A percentile compares a stretch with the other conserved stretches of the same genome.
These are phyloP conservation scores for Proteles cristata DNA, from an alignment of 2,113 vertebrate species.

Conservation along the genomic window DNA sequence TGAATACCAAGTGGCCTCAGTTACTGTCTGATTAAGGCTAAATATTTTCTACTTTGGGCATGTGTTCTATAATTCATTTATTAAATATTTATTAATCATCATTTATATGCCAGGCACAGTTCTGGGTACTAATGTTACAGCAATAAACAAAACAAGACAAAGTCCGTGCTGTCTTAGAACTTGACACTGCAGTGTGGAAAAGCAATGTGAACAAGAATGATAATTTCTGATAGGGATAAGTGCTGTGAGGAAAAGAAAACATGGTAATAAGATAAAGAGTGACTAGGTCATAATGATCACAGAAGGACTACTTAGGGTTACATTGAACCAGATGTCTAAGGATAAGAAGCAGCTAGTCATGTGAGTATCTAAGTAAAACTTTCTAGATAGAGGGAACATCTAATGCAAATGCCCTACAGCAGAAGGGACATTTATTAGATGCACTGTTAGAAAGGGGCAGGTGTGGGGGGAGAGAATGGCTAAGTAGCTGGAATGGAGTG, in stretches of 20 bases:
- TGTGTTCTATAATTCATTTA: neutral
- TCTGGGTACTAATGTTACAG: neutral
- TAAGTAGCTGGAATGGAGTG: neutral
- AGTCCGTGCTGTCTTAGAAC: neutral
- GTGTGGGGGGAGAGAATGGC: neutral
- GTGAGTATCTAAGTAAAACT: neutral
- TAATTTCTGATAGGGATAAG: neutral
- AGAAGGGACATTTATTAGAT: neutral
- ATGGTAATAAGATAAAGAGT: neutral
- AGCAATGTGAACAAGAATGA: neutral
- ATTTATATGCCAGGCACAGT: neutral
- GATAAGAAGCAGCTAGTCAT: neutral
- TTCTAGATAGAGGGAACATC: neutral
- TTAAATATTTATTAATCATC: constrained; percentile 4
- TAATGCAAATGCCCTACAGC: neutral
- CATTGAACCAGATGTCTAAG: neutral
- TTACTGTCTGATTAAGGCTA: neutral
- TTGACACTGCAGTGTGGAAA: neutral
- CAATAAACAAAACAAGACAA: neutral
- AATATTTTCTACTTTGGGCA: neutral
- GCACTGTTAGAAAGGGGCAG: neutral
- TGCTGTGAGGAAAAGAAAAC: neutral
- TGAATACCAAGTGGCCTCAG: neutral
- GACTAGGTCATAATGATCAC: neutral
- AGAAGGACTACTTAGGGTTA: neutral